Conservation (phyloP, 2,113 vertebrate species). For the Megaceryle maxima region DNA sequence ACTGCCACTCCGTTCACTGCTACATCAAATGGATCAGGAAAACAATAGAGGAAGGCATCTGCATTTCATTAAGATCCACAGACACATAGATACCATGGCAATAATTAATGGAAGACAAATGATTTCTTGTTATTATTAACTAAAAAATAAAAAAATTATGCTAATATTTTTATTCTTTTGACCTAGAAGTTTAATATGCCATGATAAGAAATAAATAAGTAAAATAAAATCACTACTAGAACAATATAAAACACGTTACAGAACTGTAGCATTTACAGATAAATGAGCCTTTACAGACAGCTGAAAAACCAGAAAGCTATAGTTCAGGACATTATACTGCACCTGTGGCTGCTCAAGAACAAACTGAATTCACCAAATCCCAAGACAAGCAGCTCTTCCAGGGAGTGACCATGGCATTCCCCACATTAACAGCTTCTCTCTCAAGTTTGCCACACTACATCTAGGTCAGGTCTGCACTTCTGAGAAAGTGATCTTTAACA, state of each 20-base stretch:
- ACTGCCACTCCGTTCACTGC: not conserved
- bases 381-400: not conserved
- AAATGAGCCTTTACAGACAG: not conserved
- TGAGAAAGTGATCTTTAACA: rapidly evolving
- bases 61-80: not conserved
- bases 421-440: too few relatives aligned
- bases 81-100: not conserved
- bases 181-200: not conserved
- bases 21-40: not conserved
- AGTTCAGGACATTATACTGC: rapidly evolving
- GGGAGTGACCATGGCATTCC: rapidly evolving
- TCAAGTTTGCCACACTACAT: rapidly evolving
- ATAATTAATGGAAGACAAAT: not conserved
- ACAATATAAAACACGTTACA: rapidly evolving
- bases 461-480: rapidly evolving
- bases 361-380: not conserved
- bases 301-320: rapidly evolving
- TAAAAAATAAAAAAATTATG: not conserved
- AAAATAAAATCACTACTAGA: not conserved
- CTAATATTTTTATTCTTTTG: not conserved
- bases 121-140: not conserved
- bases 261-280: not conserved
- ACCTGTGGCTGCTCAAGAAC: not conserved
- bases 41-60: not conserved
- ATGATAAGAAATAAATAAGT: not conserved